Evolutionary conservation across 2,797 vertebrate species (phyloP), one percentile per base, ranked within the genome.

Genomic region (Lophotriccus pileatus): DNA sequence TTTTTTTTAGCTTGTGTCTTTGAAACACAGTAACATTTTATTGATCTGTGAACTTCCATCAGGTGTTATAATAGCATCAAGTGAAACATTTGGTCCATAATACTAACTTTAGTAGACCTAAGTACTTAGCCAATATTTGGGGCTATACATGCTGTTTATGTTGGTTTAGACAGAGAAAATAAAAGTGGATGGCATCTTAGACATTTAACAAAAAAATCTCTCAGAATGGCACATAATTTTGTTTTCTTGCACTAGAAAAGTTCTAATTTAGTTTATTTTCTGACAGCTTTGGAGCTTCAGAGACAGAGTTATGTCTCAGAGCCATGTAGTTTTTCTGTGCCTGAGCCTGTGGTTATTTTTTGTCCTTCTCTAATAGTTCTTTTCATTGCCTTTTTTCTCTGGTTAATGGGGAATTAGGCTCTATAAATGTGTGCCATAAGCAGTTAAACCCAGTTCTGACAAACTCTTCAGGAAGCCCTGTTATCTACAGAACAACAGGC

Each of bases 221-320:
- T 78, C 46, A 47, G 81, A 93, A 59, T 64, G 27, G n/a, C 39
- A 53, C 12, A 23, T 49, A 68, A 56, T 63, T 28, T 81, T 74
- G 49, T 81, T 96, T 95, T 84, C 73, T 86, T 11, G 3, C 13
- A 68, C 58, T 64, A 81, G 13, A 43, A 46, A 96, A 68, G 15
- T 66, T 75, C 49, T 93, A 49, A 91, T 91, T 78, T 86, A 58
- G 41, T 82, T 92, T 88, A 25, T 91, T 86, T 93, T 92, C 66
- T 81, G 75, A 68, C 75, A 92, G 30, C 12, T 74, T 58, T 83
- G 41, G 41, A 87, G 52, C 52, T 91, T 63, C 43, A 94, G 64
- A 27, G 55, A 23, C 47, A 55, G n/a, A 47, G 34, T 75, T 67
- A 80, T 81, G 69, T 77, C 74, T 92, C 28, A 89, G 39, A 89